A percentile compares a stretch with the other conserved stretches of the same genome.
Conservation (phyloP, 2,888 invertebrate genomes). For the Drosophila gaucha region DNA sequence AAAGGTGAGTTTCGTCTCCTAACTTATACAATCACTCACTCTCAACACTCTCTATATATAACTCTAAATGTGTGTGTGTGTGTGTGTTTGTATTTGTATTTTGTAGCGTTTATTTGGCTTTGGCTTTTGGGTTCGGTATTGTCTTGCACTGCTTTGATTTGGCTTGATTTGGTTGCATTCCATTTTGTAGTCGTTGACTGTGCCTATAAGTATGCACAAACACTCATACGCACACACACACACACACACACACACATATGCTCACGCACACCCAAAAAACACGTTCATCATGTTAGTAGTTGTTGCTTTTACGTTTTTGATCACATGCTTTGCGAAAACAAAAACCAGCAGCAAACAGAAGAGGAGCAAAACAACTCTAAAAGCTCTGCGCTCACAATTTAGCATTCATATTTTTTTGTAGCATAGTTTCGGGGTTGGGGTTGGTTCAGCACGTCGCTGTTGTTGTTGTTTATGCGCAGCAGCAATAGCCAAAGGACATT, state of each 20-base stretch:
- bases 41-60: conserved; percentile 12
- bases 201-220: conserved; percentile 31
- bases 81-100: conserved; percentile 47
- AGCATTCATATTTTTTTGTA: conserved; percentile 54
- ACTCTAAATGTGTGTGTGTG: conserved; percentile 15
- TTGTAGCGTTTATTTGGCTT: conserved; percentile 62
- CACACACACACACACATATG: conserved; percentile 16
- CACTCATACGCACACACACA: conserved; percentile 22
- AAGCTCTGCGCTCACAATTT: conserved; percentile 34
- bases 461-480: conserved; percentile 39
- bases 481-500: conserved; percentile 34
- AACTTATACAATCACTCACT: conserved; percentile 3
- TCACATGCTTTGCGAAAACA: conserved; percentile 40
- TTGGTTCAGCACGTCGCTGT: conserved; percentile 42
- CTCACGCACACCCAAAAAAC: conserved; percentile 3
- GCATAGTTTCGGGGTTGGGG: conserved; percentile 71
- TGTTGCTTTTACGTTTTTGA: conserved; percentile 66
- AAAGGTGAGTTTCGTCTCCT: conserved; percentile 76
- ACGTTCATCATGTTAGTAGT: conserved; percentile 38
- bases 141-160: conserved; percentile 51
- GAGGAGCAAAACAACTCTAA: conserved; percentile 8
- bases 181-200: conserved; percentile 38
- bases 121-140: conserved; percentile 50
- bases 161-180: conserved; percentile 38
- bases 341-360: conserved; percentile 24